Percentiles rank a stretch among this genome's conserved stretches.
Conservation (phyloP, 2,888 invertebrate species). For the Branchellion lobata region DNA sequence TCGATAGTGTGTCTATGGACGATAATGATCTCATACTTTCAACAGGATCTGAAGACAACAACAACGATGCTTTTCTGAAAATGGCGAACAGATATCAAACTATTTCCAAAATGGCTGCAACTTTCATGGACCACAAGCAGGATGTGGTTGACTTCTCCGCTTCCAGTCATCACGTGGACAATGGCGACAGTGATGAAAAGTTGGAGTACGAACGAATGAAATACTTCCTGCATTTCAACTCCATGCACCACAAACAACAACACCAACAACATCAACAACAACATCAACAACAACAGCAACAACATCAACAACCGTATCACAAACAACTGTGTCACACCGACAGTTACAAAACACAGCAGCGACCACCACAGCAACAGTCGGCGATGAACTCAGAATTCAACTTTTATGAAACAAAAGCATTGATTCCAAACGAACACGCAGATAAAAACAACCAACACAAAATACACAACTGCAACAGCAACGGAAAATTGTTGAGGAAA, state of each 20-base stretch:
- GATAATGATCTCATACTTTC: conserved; percentile 5
- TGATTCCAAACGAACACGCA: too few relatives aligned
- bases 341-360: neutral
- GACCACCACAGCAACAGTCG: too few relatives aligned
- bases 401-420: too few relatives aligned
- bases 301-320: neutral
- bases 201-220: conserved; percentile 1
- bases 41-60: neutral
- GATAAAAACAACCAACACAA: too few relatives aligned
- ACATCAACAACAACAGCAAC: neutral
- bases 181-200: neutral
- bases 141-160: neutral
- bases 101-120: neutral
- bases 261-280: too few relatives aligned
- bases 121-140: neutral
- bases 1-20: conserved; percentile 22
- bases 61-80: conserved; percentile 19
- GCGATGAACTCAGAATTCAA: too few relatives aligned
- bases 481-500: too few relatives aligned
- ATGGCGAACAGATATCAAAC: conserved; percentile 8
- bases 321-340: neutral
- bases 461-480: too few relatives aligned
- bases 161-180: neutral
- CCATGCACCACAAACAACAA: neutral
- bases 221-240: neutral